Percentiles rank a stretch among this genome's conserved stretches.
Evolutionary conservation across 2,797 vertebrate genomes (phyloP).

Genomic region (Leptatherina wallacei): DNA sequence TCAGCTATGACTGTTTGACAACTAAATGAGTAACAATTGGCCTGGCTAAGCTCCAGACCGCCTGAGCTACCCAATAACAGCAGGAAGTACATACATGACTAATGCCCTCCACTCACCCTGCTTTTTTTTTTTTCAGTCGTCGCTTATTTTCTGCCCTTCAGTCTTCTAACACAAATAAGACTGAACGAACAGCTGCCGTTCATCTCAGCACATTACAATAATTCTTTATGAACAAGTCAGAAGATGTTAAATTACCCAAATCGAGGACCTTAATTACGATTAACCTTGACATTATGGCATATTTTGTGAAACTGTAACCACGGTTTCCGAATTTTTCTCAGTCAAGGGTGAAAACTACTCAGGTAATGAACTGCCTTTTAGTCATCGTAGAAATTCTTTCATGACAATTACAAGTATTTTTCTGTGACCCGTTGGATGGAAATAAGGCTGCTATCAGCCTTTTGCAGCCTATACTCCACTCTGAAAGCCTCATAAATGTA

Average conservation of each 20-base stretch:
- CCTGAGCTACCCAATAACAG: constrained; percentile 62
- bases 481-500: not conserved
- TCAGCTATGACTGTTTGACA: constrained; percentile 53
- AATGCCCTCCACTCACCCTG: constrained; percentile 58
- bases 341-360: not conserved
- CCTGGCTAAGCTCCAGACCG: constrained; percentile 52
- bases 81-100: constrained; percentile 70
- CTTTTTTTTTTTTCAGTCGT: constrained; percentile 19
- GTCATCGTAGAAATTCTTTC: not conserved
- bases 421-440: not conserved
- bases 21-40: constrained; percentile 70
- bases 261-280: not conserved
- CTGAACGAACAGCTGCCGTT: not conserved
- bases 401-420: constrained; percentile 11
- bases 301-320: constrained; percentile 2
- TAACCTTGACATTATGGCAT: not conserved
- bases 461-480: not conserved
- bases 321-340: not conserved
- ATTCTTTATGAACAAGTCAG: not conserved
- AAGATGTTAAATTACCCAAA: not conserved
- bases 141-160: constrained; percentile 8
- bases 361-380: not conserved
- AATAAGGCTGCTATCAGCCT: not conserved
- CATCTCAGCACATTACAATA: not conserved
- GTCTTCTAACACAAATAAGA: constrained; percentile 2